Base-by-base conservation (phyloP, 2,113 vertebrate genomes). In the Columbina picui region DNA sequence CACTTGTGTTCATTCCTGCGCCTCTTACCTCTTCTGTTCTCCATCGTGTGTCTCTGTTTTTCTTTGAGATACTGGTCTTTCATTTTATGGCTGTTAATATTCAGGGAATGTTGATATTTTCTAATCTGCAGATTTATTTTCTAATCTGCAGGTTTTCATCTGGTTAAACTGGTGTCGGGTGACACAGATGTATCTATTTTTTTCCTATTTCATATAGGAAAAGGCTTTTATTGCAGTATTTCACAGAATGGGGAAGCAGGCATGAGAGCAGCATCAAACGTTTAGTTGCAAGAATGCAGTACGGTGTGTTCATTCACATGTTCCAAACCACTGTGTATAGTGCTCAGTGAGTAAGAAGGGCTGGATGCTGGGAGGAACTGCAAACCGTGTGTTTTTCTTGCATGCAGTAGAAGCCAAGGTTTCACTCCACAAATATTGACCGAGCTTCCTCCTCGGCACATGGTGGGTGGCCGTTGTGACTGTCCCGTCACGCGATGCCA, bases 1-100 rank as follows among this genome's bases (percentile, higher is more conserved):
- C 22, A 2, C n/a, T 69, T 19, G 2, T 1, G 7, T 10, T n/a
- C 8, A 6, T 69, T 56, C 14, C 22, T 0, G 1, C 55, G 43
- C 39, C 7, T 71, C 45, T 87, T 50, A 4, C 7, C 6, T 56
- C 61, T 57, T 52, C 39, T 73, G 16, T 26, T 69, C 41, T 49
- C 23, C 12, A 0, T 4, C 8, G 21, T 30, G 18, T 14, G 2
- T 29, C 49, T 63, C 49, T 27, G 3, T 26, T 74, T 85, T 43
- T 3, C 8, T 39, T 50, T 52, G 16, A 45, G 16, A 23, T 29
- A 18, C 6, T 1, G 1, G 3, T 7, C 27, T 57, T 77, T 10
- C 13, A 17, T 73, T 73, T 81, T 53, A 10, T 29, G 20, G 14
- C 26, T 34, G 14, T 20, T 70, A 2, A 4, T 63, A 6, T 26